Evolutionary conservation across 2,797 vertebrate genomes (phyloP), one percentile per base, ranked within the genome.

Genomic region (Coracias cyanogaster): DNA sequence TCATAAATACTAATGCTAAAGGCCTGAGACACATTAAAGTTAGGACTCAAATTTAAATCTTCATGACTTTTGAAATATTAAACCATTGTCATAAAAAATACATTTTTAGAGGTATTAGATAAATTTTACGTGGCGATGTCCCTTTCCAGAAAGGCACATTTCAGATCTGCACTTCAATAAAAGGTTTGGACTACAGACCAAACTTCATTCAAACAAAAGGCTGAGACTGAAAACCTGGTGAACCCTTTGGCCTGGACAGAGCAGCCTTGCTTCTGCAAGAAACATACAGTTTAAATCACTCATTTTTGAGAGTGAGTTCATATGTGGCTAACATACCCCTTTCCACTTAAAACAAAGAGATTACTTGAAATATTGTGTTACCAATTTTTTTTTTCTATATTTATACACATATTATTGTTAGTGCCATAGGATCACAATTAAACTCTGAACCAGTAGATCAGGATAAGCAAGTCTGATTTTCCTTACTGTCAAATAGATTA

Each of bases 31-130:
- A 91, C 33, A 89, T 69, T 93, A 95, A 95, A 95, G 95, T 81
- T 80, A 71, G 17, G 95, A 94, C 13, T 90, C 80, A 97, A 97
- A 95, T 41, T 80, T 52, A 52, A 52, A 54, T 16, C 52, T 97
- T 96, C 67, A 89, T 74, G 86, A 92, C 65, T 97, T 96, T 37
- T 97, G 55, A 97, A 98, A 98, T 97, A 97, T 92, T 97, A 94
- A 98, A 96, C 62, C 46, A 70, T 79, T 81, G 91, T 82, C 57
- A 95, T 94, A 37, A 97, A 96, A 98, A 89, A 79, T 70, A 96
- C 43, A 96, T 94, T 96, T 96, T 96, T 87, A 79, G 91, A 96
- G 35, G 33, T 66, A 77, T 91, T 92, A 93, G 37, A 93, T 83
- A 82, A 48, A 84, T 86, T 96, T 79, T 86, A 58, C 76, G 55